Conservation (phyloP, 1,140 invertebrate genomes). For the Vanessa atalanta region DNA sequence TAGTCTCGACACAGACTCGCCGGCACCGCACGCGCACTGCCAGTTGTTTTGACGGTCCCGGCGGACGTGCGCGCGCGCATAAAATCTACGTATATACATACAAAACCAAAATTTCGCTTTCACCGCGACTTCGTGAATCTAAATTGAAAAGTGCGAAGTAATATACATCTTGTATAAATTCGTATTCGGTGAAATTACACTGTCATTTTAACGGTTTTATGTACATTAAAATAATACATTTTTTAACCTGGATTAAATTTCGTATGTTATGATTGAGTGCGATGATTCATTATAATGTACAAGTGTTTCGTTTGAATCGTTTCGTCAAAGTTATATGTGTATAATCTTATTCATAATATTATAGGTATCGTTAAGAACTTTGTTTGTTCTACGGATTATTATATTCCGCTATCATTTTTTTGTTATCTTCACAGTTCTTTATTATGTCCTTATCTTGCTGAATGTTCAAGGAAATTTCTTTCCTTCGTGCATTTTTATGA, state of each 20-base stretch:
- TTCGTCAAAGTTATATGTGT: neutral
- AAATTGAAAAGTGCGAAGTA: conserved; percentile 47
- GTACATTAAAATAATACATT: conserved; percentile 5
- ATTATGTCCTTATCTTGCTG: conserved; percentile 16
- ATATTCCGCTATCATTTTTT: conserved; percentile 19
- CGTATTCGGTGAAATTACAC: conserved; percentile 37
- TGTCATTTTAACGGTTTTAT: conserved; percentile 14
- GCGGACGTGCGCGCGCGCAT: conserved; percentile 53
- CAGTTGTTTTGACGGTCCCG: conserved; percentile 71
- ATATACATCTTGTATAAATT: conserved; percentile 28
- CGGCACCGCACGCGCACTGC: conserved; percentile 52
- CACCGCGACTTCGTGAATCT: conserved; percentile 42
- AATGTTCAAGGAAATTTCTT: conserved; percentile 9
- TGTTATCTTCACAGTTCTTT: conserved; percentile 13
- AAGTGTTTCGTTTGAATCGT: conserved; percentile 8
- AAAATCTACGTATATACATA: conserved; percentile 1
- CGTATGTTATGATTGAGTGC: conserved; percentile 1
- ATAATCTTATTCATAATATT: neutral
- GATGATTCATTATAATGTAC: conserved; percentile 4
- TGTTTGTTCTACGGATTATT: conserved; percentile 6
- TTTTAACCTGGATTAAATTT: conserved; percentile 6
- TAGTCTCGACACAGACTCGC: conserved; percentile 52
- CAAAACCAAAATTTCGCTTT: conserved; percentile 53
- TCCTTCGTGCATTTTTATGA: neutral
- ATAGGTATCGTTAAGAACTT: neutral